Evolutionary conservation across 2,113 vertebrate genomes (phyloP).

Genomic region (Sander vitreus): DNA sequence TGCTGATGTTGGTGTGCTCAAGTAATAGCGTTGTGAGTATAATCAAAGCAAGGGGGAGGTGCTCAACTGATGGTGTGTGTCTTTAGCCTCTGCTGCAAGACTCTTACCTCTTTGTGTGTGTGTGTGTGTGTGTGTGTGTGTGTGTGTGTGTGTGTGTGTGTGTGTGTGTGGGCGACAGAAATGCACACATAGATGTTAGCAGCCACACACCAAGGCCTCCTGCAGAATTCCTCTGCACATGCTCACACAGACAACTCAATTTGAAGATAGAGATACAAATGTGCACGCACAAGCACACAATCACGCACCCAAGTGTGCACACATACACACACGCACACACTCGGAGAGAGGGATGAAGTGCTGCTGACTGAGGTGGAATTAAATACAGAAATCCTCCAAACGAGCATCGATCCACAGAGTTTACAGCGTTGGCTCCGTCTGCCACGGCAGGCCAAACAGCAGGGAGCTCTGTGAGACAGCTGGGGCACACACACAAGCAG

Average conservation of each 20-base stretch:
- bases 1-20: slow-evolving; percentile 64
- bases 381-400: slow-evolving; percentile 76
- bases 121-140: slow-evolving; percentile 18
- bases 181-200: slow-evolving; percentile 12
- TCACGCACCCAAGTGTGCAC: neutral
- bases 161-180: neutral
- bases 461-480: slow-evolving; percentile 67
- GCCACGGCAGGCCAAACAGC: slow-evolving; percentile 59
- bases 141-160: slow-evolving; percentile 10
- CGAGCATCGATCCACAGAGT: slow-evolving; percentile 71
- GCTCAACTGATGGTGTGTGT: slow-evolving; percentile 45
- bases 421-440: slow-evolving; percentile 54
- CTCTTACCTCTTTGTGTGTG: slow-evolving; percentile 18
- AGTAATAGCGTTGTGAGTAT: slow-evolving; percentile 58
- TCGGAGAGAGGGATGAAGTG: slow-evolving; percentile 30
- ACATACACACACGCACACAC: slow-evolving; percentile 15
- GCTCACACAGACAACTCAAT: slow-evolving; percentile 37
- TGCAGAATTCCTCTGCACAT: slow-evolving; percentile 55
- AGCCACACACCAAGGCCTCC: slow-evolving; percentile 27
- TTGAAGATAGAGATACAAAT: slow-evolving; percentile 41
- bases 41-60: slow-evolving; percentile 72
- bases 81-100: slow-evolving; percentile 21
- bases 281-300: slow-evolving; percentile 7
- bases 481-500: slow-evolving; percentile 38
- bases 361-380: slow-evolving; percentile 78